phyloP scores from a whole-genome alignment of 2,113 vertebrate genomes.

The Peromyscus leucopus region DNA sequence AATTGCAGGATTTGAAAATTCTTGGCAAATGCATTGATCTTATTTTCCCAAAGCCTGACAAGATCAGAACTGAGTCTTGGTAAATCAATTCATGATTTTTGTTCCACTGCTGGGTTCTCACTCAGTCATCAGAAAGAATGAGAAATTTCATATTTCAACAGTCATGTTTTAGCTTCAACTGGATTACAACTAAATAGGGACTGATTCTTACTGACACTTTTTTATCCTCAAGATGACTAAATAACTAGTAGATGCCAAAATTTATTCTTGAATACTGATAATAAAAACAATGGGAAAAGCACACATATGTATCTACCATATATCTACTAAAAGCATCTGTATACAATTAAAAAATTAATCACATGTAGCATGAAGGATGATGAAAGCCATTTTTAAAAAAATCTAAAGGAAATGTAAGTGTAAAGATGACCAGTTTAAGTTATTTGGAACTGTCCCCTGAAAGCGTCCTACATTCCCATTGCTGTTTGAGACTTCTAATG shows the following conservation, averaged over 20 bases:
- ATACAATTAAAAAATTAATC: neutral
- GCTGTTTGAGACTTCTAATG: neutral
- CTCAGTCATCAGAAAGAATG: neutral
- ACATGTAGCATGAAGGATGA: neutral
- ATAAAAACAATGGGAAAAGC: neutral
- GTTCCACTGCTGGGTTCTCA: neutral
- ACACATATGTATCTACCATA: neutral
- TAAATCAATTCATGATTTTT: neutral
- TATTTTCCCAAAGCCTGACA: neutral
- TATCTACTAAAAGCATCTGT: no score
- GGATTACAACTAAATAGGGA: neutral
- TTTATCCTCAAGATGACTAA: conserved; percentile 7
- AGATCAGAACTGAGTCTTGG: neutral
- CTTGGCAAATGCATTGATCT: neutral
- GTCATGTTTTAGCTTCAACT: neutral
- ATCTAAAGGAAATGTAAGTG: neutral
- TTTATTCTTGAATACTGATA: neutral
- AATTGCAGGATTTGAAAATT: neutral
- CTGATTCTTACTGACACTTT: neutral
- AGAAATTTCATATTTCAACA: neutral
- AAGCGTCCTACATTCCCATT: neutral
- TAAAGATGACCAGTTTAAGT: neutral
- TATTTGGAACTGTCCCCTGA: neutral
- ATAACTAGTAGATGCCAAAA: neutral
- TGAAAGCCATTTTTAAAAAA: neutral